phyloP scores from a whole-genome alignment of 2,113 vertebrate species.

The Shinisaurus crocodilurus region DNA sequence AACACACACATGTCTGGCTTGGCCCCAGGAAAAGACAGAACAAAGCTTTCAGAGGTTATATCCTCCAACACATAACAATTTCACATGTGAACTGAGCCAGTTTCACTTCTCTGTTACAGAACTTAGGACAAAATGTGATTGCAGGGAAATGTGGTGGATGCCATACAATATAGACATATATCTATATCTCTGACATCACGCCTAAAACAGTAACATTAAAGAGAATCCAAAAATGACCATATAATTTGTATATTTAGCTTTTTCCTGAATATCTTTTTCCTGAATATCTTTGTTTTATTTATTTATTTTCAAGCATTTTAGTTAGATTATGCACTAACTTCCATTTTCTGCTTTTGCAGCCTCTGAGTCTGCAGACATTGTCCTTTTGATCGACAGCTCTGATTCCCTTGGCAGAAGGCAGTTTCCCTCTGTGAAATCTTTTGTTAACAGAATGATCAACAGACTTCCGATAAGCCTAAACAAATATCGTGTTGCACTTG shows the following conservation, averaged over 20 bases:
- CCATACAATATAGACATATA: background rate
- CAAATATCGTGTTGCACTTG: constrained; percentile 58
- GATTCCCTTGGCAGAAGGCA: constrained; percentile 36
- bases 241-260: background rate
- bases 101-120: background rate
- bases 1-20: no score
- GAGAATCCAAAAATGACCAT: no score
- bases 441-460: constrained; percentile 43
- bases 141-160: background rate
- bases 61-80: no score
- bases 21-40: no score
- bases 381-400: constrained; percentile 63
- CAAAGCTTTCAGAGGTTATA: no score
- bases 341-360: constrained; percentile 37
- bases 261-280: background rate
- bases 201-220: no score
- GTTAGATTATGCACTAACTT: background rate
- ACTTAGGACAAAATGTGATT: background rate
- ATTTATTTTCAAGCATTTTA: background rate
- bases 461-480: constrained; percentile 43
- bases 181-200: background rate
- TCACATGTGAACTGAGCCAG: background rate
- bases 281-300: background rate
- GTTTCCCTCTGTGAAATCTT: constrained; percentile 44
- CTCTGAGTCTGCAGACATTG: constrained; percentile 58